Evolutionary conservation across 2,797 vertebrate species (phyloP), one percentile per base, ranked within the genome.

Genomic region (Hapalemur alaotrensis): DNA sequence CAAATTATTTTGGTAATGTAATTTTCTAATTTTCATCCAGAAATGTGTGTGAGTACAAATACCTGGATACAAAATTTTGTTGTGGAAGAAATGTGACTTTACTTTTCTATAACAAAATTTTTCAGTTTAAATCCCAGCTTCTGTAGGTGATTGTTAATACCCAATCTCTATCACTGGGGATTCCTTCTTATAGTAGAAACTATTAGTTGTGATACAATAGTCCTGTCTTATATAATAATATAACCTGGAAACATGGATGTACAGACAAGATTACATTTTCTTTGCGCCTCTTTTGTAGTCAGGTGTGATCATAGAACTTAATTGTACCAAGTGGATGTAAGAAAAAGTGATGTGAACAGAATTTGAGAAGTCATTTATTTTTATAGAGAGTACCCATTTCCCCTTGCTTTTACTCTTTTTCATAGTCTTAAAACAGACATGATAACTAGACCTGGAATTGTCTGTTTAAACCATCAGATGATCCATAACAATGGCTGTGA

Each of bases 21-120:
- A 84, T 89, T 94, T 96, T 92, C 54, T 78, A 57, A 84, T 65
- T 70, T 80, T 89, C 41, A 32, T 35, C 9, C 41, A 84, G 54
- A 92, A 85, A 80, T 59, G 2, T 79, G 9, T 65, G 25, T 79
- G 28, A 11, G 22, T 35, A 84, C 23, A 57, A 92, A 72, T 79
- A 41, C 8, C 8, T 35, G 15, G 20, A 89, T 79, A 48, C 3
- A 28, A 18, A 8, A 43, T 57, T 79, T 78, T 89, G 20, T 57
- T 48, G 15, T n/a, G 8, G 10, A 48, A 23, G 15, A 78, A 76
- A 50, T 86, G 7, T 23, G 41, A 69, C 9, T 65, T 63, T 67
- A 79, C 17, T 80, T 75, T 76, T 52, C 41, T 59, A 43, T 52
- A 52, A 85, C 0, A 89, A 0, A 85, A 30, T 65, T 93, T 57